Conservation (phyloP, 2,797 vertebrate species). For the Semotilus atromaculatus region DNA sequence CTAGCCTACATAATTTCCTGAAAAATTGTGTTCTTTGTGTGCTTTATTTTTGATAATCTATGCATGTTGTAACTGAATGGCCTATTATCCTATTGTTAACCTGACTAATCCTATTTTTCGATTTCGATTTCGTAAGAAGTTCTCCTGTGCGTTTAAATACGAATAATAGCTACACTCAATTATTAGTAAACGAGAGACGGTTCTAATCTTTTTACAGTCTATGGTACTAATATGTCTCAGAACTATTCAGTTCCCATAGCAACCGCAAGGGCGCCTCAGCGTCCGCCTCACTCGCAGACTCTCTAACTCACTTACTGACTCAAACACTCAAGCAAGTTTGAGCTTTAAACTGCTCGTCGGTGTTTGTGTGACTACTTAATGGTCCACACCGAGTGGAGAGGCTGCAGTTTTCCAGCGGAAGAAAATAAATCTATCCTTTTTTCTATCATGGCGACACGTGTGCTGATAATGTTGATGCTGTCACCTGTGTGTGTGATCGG, state of each 20-base stretch:
- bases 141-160: background rate
- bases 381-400: background rate
- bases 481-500: conserved; percentile 52
- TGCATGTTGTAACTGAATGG: background rate
- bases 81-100: background rate
- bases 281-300: conserved; percentile 53
- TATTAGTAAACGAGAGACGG: background rate
- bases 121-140: too few species aligned
- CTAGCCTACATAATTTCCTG: too few species aligned
- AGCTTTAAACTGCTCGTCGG: conserved; percentile 4
- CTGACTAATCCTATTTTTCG: too few species aligned
- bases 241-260: conserved; percentile 58
- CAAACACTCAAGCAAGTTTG: conserved; percentile 27
- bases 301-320: conserved; percentile 57
- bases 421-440: background rate
- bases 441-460: conserved; percentile 59
- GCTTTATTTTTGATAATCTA: background rate
- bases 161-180: background rate
- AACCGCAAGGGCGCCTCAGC: conserved; percentile 69
- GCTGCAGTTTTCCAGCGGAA: background rate
- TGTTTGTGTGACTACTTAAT: background rate
- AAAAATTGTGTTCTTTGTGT: too few species aligned
- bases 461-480: conserved; percentile 66
- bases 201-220: too few species aligned
- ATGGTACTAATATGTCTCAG: too few species aligned